These are phyloP conservation scores for Idris sp. DNA, from an alignment of 1,140 invertebrate species.

Conservation along the genomic window DNA sequence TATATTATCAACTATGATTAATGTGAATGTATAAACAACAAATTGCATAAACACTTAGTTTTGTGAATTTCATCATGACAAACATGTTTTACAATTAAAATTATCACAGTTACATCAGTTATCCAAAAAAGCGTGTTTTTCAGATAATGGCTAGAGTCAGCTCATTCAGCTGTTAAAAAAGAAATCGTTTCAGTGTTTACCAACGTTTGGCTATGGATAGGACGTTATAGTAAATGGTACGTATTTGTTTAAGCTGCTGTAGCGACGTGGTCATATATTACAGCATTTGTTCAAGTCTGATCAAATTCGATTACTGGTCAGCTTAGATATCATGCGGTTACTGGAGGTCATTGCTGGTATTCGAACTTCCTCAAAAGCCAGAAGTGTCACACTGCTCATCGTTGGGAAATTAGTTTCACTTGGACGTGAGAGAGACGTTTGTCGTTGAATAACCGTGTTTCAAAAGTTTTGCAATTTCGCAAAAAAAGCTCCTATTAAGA, in stretches of 20 bases:
- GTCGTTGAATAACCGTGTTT: conserved; percentile 47
- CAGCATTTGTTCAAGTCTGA: conserved; percentile 59
- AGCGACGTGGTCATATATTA: conserved; percentile 51
- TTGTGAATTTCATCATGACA: too few species aligned
- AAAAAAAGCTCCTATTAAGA: conserved; percentile 33
- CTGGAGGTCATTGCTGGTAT: conserved; percentile 54
- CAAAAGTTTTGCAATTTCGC: conserved; percentile 46
- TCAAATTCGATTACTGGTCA: conserved; percentile 64
- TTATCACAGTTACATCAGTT: too few species aligned
- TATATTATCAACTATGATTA: too few species aligned
- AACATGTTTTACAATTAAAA: too few species aligned
- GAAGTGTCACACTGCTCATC: conserved; percentile 57
- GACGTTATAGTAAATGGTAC: conserved; percentile 49
- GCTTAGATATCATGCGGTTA: conserved; percentile 61
- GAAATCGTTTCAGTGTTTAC: conserved; percentile 34
- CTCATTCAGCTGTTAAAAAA: too few species aligned
- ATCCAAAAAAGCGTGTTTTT: too few species aligned
- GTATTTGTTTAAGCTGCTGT: conserved; percentile 55
- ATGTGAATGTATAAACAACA: too few species aligned
- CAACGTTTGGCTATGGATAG: conserved; percentile 12
- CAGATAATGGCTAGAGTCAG: too few species aligned
- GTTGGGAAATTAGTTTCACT: conserved; percentile 64
- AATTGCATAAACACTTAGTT: too few species aligned
- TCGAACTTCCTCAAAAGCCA: conserved; percentile 57
- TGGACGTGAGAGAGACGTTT: conserved; percentile 55